Evolutionary conservation across 2,113 vertebrate genomes (phyloP).

Genomic region (Corythoichthys haematopterus): DNA sequence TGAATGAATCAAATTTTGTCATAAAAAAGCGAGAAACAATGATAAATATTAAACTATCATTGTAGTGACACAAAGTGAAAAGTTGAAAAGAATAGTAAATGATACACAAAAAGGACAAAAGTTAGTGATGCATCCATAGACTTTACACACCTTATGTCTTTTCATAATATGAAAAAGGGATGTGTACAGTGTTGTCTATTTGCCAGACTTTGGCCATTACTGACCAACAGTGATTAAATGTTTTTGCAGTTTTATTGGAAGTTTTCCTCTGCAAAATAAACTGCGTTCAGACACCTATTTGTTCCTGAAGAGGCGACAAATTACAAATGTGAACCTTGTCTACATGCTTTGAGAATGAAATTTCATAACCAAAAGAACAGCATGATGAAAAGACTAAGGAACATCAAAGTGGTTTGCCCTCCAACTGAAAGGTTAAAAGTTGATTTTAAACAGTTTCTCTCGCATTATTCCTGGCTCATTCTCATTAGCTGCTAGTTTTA

Average conservation of each 20-base stretch:
- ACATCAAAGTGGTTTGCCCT: conserved; percentile 88
- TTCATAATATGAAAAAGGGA: too few species aligned
- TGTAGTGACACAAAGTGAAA: too few species aligned
- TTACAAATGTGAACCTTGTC: conserved; percentile 66
- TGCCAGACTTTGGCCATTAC: too few species aligned
- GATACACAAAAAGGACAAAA: too few species aligned
- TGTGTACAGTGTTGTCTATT: too few species aligned
- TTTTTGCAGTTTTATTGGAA: conserved; percentile 52
- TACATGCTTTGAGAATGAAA: conserved; percentile 77
- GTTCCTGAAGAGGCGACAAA: conserved; percentile 68
- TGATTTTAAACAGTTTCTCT: conserved; percentile 85
- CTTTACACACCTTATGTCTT: too few species aligned
- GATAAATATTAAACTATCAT: too few species aligned
- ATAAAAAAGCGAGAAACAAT: too few species aligned
- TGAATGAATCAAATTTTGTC: too few species aligned
- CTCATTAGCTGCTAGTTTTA: conserved; percentile 97
- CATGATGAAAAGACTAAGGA: conserved; percentile 91
- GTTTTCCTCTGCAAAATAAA: conserved; percentile 18
- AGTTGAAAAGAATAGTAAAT: too few species aligned
- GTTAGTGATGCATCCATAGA: too few species aligned
- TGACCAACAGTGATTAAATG: neutral
- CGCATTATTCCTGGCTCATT: conserved; percentile 83
- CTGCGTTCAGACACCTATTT: conserved; percentile 60
- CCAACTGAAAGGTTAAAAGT: conserved; percentile 90
- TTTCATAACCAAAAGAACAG: conserved; percentile 72